A percentile compares a stretch with the other conserved stretches of the same genome.
phyloP scores from a whole-genome alignment of 1,140 invertebrate genomes.

The Lordiphosa collinella region DNA sequence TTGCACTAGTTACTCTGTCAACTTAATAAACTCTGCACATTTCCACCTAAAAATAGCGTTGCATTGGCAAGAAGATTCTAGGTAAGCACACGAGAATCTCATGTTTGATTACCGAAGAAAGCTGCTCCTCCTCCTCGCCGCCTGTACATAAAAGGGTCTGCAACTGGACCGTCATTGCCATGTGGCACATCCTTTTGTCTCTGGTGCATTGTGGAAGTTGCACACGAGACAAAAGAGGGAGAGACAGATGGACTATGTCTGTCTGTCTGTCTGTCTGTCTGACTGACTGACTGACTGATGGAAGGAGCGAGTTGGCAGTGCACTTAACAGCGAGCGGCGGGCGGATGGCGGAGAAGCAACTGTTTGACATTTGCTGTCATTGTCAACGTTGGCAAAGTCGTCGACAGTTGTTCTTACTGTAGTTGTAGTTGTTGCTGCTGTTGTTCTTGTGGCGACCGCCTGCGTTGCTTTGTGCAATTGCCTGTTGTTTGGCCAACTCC shows the following conservation, averaged over 20 bases:
- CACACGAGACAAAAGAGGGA: conserved; percentile 47
- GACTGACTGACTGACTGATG: conserved; percentile 28
- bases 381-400: conserved; percentile 41
- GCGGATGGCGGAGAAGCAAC: conserved; percentile 12
- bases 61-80: no score
- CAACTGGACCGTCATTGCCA: conserved; percentile 12
- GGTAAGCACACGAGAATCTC: background rate
- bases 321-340: conserved; percentile 19
- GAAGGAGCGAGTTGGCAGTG: conserved; percentile 26
- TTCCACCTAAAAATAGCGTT: no score
- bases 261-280: conserved; percentile 20
- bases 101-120: conserved; percentile 8
- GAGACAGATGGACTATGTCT: conserved; percentile 48
- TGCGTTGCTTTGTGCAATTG: conserved; percentile 50
- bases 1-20: no score
- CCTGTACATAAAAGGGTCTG: background rate
- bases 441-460: conserved; percentile 18
- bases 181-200: conserved; percentile 52
- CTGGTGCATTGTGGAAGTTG: conserved; percentile 33
- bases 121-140: background rate
- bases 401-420: conserved; percentile 37
- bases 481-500: conserved; percentile 33
- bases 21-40: no score
- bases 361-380: conserved; percentile 74
- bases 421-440: conserved; percentile 18